Conservation (phyloP, 2,797 vertebrate species). For the Selene dorsalis region DNA sequence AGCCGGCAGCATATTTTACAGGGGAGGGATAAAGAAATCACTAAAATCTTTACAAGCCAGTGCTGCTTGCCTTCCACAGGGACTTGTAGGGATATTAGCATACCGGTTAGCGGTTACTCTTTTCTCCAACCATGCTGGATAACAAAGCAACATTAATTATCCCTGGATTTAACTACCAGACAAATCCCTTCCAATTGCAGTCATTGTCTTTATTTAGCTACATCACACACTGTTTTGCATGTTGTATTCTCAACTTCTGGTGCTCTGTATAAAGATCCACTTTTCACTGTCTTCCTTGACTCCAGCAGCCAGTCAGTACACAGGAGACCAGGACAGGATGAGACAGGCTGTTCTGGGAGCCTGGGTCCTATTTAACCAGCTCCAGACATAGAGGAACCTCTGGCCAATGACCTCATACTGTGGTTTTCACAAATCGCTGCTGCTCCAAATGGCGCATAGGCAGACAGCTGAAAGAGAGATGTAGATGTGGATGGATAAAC, state of each 20-base stretch:
- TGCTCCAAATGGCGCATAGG: constrained; percentile 76
- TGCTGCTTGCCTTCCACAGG: constrained; percentile 64
- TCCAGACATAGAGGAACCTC: constrained; percentile 84
- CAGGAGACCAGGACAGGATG: constrained; percentile 66
- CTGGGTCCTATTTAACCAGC: constrained; percentile 78
- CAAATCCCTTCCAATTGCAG: constrained; percentile 24
- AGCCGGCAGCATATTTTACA: constrained; percentile 78
- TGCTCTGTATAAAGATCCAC: constrained; percentile 6
- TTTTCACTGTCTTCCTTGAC: constrained; percentile 32
- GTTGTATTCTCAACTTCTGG: constrained; percentile 3
- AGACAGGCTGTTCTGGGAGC: constrained; percentile 75
- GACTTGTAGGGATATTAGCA: constrained; percentile 59
- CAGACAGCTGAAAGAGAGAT: constrained; percentile 62
- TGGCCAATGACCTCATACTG: constrained; percentile 84
- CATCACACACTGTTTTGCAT: constrained; percentile 16
- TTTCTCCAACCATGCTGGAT: constrained; percentile 25
- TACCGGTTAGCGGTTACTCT: constrained; percentile 55
- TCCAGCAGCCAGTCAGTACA: constrained; percentile 49
- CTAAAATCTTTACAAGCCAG: constrained; percentile 80
- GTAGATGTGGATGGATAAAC: constrained; percentile 67
- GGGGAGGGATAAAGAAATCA: constrained; percentile 75
- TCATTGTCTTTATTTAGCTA: constrained; percentile 21
- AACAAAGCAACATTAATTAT: constrained; percentile 38
- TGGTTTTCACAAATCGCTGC: constrained; percentile 78
- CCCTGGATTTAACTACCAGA: constrained; percentile 40